Evolutionary conservation across 2,113 vertebrate genomes (phyloP), one percentile per base, ranked within the genome.

Genomic region (Oncorhynchus masou): DNA sequence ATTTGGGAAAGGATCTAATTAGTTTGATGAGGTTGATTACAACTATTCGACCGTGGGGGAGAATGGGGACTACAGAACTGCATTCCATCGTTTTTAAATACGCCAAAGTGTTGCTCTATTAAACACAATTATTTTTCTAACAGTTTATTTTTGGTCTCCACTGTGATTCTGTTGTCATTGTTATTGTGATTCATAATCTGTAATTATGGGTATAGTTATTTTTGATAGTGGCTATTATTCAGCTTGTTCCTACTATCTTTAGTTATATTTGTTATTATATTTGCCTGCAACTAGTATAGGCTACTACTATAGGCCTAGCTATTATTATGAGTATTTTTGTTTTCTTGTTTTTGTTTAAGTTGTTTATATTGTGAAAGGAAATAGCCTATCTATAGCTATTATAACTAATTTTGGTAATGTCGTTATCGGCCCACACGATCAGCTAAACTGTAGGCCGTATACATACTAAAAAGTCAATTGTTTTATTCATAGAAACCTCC

Each of bases 1-100:
- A 91, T 91, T 89, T 90, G 88, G 93, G 92, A 94, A 94, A 91
- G 92, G 91, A 93, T 90, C 90, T 91, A 93, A 94, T 92, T 94
- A 89, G 91, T 95, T 92, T 93, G 91, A 92, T 90, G 92, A 92
- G 92, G 60, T 83, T 87, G 87, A 86, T 89, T 87, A 84, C 64
- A 81, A 81, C 72, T 80, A 75, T 76, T 70, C 67, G 71, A 29
- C 29, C 57, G 77, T 48, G 51, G 27, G 51, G 65, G 29, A 72
- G 25, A 68, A n/a, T 15, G 20, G 39, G 68, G 39, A 4, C 39
- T 27, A 24, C 20, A 75, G 25, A 29, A 27, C 60, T 31, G 22
- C 62, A 64, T 68, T 82, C 74, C 34, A 51, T 57, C 25, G 22
- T 69, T 54, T 54, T 45, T 54, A 5, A 16, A 19, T 54, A 54